These are phyloP conservation scores for Andrena marginata DNA, from an alignment of 2,888 invertebrate species.

Conservation along the genomic window DNA sequence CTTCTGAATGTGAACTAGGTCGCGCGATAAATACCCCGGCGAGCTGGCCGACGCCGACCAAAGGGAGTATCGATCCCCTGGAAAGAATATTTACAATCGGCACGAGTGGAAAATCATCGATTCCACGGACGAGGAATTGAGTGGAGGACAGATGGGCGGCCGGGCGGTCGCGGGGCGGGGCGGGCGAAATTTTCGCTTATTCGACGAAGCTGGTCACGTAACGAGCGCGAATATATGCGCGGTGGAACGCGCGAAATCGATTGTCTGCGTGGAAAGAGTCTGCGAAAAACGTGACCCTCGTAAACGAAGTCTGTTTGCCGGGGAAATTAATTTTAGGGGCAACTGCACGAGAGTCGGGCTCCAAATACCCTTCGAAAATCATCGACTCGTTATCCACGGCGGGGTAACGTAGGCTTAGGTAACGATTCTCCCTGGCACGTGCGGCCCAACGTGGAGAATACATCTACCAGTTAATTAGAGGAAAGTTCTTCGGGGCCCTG, in stretches of 20 bases:
- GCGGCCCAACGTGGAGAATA: constrained; percentile 18
- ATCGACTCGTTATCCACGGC: constrained; percentile 39
- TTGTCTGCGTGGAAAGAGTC: constrained; percentile 47
- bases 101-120: constrained; percentile 14
- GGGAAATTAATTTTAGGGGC: constrained; percentile 49
- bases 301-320: constrained; percentile 59
- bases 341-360: background rate
- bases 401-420: constrained; percentile 11
- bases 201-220: constrained; percentile 64
- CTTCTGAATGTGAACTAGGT: background rate
- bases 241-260: constrained; percentile 41
- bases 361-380: constrained; percentile 48
- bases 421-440: constrained; percentile 36
- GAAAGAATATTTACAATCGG: constrained; percentile 11
- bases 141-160: too few relatives aligned
- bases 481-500: too few relatives aligned
- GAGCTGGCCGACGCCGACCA: background rate
- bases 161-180: background rate
- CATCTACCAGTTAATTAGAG: constrained; percentile 33
- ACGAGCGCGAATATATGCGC: constrained; percentile 48
- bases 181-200: constrained; percentile 60
- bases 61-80: background rate
- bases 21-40: constrained; percentile 19
- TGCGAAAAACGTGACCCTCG: constrained; percentile 55
- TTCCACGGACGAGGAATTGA: background rate